A percentile compares a stretch with the other conserved stretches of the same genome.
phyloP scores from a whole-genome alignment of 2,888 invertebrate species.

The Dolichopus griseipennis region DNA sequence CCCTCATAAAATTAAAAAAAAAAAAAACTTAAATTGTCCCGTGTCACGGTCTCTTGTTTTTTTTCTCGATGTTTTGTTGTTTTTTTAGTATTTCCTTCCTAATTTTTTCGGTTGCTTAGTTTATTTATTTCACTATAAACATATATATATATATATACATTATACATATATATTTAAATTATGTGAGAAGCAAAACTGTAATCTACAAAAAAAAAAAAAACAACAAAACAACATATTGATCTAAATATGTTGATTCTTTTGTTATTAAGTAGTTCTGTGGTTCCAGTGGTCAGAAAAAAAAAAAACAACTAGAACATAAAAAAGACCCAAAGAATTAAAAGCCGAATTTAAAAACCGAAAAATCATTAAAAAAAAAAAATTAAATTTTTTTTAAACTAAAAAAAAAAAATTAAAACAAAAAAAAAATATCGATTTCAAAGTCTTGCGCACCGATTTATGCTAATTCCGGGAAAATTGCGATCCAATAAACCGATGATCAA shows the following conservation, averaged over 20 bases:
- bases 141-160: not conserved
- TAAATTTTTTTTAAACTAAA: not conserved
- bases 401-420: not conserved
- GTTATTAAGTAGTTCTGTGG: not conserved
- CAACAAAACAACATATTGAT: not conserved
- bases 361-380: no score
- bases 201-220: no score
- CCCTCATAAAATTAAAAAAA: no score
- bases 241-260: not conserved
- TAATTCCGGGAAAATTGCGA: slow-evolving; percentile 4
- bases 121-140: no score
- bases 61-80: no score
- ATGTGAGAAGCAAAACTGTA: not conserved
- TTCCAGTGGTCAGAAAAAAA: not conserved
- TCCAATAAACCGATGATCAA: not conserved
- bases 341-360: no score
- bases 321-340: not conserved
- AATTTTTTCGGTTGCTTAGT: no score
- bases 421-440: slow-evolving; percentile 5
- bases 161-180: not conserved
- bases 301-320: not conserved
- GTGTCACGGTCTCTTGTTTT: no score
- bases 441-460: not conserved
- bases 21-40: no score
- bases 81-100: no score